phyloP scores from a whole-genome alignment of 92 coral and sea anemone genomes.

The Zoanthus sansibaricus region DNA sequence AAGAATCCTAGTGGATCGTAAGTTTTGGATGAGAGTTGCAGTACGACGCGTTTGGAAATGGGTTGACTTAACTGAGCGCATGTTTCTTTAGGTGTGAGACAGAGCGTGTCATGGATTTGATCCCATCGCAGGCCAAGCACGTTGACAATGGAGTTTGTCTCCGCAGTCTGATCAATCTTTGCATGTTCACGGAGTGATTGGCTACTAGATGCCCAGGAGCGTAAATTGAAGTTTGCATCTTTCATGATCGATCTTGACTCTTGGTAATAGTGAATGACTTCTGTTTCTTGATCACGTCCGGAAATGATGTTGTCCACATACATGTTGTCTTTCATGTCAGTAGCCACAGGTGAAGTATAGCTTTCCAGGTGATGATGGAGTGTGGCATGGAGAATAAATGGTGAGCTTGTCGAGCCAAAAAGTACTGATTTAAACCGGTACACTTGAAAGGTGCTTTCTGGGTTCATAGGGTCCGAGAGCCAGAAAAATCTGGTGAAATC shows the following conservation, averaged over 20 bases:
- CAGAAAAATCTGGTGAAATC: conserved; percentile 19
- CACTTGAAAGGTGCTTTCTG: conserved; percentile 59
- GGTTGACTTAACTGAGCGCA: not conserved
- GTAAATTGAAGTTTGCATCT: conserved; percentile 54
- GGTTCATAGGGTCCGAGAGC: conserved; percentile 36
- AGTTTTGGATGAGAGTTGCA: conserved; percentile 45
- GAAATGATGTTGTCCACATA: conserved; percentile 66
- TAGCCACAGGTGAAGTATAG: conserved; percentile 37
- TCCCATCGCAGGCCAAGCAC: conserved; percentile 45
- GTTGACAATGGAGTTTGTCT: conserved; percentile 34
- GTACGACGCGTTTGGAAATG: conserved; percentile 61
- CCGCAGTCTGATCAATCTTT: conserved; percentile 32
- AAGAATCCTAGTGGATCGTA: conserved; percentile 61
- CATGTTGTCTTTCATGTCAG: conserved; percentile 56
- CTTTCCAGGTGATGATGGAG: conserved; percentile 45
- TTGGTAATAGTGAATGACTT: conserved; percentile 41
- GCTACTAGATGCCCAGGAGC: conserved; percentile 61
- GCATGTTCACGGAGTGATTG: conserved; percentile 32
- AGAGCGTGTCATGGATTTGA: conserved; percentile 40
- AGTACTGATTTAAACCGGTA: conserved; percentile 59
- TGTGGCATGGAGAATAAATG: conserved; percentile 64
- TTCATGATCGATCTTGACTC: conserved; percentile 53
- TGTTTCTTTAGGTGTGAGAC: not conserved
- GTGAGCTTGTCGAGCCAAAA: conserved; percentile 67
- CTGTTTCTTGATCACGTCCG: conserved; percentile 45